Evolutionary conservation across 1,140 invertebrate genomes (phyloP), one percentile per base, ranked within the genome.

Genomic region (Charaxes varanes): DNA sequence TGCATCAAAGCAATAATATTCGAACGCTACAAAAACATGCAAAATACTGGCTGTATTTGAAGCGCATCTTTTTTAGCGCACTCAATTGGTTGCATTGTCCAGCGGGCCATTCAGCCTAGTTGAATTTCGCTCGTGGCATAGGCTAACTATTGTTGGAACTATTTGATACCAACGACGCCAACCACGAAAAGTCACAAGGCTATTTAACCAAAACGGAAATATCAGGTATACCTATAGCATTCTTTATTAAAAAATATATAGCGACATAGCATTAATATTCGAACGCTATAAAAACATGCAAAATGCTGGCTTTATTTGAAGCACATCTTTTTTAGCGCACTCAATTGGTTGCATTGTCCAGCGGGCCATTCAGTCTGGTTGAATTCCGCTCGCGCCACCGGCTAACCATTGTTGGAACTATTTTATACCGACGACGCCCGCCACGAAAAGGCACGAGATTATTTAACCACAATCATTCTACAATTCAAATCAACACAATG

Each of bases 391-490:
- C 22, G 50, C 43, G 35, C 34, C 48, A 42, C 31, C 41, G 42
- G 43, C 28, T 44, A 40, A 28, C 41, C 50, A 54, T 72, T 53
- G 60, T 66, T 53, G 59, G 44, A 36, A 37, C 58, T 44, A 65
- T 67, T 70, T 66, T 53, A n/a, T 53, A 53, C 43, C 31, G 47
- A 7, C n/a, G 27, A 2, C 8, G 27, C 6, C 11, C 27, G 27
- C 15, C 13, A 28, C 11, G n/a, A 35, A 35, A 35, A 35, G 26
- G 16, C 19, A n/a, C 22, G 19, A 17, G 19, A 4, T 15, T 35
- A 16, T 34, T 34, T 19, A 24, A 4, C 13, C 0, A 34, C 10
- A 23, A 34, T 23, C n/a, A n/a, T n/a, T n/a, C n/a, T n/a, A n/a
- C n/a, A n/a, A n/a, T n/a, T n/a, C n/a, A n/a, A n/a, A n/a, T n/a